phyloP scores from a whole-genome alignment of 2,113 vertebrate species.

The Tenrec ecaudatus region DNA sequence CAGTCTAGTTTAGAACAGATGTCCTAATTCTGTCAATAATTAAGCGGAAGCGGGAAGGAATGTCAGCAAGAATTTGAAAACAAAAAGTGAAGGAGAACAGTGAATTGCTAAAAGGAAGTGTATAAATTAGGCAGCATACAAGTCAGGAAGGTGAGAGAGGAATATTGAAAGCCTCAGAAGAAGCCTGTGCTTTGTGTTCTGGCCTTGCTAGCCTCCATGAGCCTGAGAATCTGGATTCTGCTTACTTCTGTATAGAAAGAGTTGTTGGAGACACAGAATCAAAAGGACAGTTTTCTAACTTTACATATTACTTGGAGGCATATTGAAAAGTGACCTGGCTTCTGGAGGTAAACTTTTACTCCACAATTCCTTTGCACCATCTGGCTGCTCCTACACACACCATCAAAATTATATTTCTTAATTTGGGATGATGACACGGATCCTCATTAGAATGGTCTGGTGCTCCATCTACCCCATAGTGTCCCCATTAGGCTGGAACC shows the following conservation, averaged over 20 bases:
- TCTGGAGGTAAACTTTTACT: background rate
- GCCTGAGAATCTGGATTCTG: background rate
- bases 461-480: background rate
- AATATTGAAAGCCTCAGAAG: background rate
- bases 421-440: too few species aligned
- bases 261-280: background rate
- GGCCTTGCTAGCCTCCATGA: background rate
- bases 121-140: background rate
- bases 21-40: background rate
- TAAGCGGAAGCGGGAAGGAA: background rate
- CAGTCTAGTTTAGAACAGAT: background rate
- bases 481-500: background rate
- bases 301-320: background rate
- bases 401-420: background rate
- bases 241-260: background rate
- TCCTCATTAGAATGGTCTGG: background rate
- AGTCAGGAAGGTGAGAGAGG: background rate
- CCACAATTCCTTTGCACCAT: background rate
- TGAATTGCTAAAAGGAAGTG: background rate
- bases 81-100: background rate
- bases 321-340: background rate
- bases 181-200: background rate
- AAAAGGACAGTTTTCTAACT: background rate
- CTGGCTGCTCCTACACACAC: rapidly evolving
- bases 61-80: background rate